These are phyloP conservation scores for Frankliniella intonsa DNA, from an alignment of 2,888 invertebrate species.

Conservation along the genomic window DNA sequence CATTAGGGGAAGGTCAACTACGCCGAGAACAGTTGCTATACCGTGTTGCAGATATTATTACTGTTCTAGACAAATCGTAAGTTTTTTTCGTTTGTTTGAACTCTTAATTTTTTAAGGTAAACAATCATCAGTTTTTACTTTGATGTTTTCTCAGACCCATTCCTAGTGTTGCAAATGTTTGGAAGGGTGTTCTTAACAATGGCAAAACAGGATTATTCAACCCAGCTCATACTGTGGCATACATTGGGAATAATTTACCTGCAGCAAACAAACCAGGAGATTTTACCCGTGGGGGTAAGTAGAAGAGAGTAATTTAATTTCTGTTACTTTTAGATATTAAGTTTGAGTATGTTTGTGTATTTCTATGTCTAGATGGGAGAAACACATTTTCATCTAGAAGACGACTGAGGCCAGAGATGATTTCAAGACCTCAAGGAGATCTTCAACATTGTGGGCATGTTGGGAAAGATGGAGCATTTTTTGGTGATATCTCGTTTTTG, in stretches of 20 bases:
- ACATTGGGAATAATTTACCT: slow-evolving; percentile 71
- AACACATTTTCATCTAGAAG: slow-evolving; percentile 53
- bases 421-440: slow-evolving; percentile 94
- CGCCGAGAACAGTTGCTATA: slow-evolving; percentile 72
- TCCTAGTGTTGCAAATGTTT: slow-evolving; percentile 54
- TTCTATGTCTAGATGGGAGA: slow-evolving; percentile 52
- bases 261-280: slow-evolving; percentile 53
- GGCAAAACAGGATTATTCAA: slow-evolving; percentile 93
- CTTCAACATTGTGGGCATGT: slow-evolving; percentile 95
- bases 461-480: slow-evolving; percentile 93
- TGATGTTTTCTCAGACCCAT: slow-evolving; percentile 50
- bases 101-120: slow-evolving; percentile 17
- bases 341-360: not conserved
- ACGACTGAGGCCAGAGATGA: slow-evolving; percentile 80
- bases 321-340: not conserved
- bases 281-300: slow-evolving; percentile 46
- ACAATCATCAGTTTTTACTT: slow-evolving; percentile 17
- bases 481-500: slow-evolving; percentile 83
- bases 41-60: slow-evolving; percentile 84
- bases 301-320: not conserved
- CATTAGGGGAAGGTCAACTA: slow-evolving; percentile 50
- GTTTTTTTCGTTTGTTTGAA: slow-evolving; percentile 40
- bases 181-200: slow-evolving; percentile 86
- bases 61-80: slow-evolving; percentile 78
- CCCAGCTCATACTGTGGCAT: slow-evolving; percentile 83